Percentiles rank a stretch among this genome's conserved stretches.
These are phyloP conservation scores for Plumapathes pennacea DNA, from an alignment of 92 coral and sea anemone genomes.

Conservation along the genomic window DNA sequence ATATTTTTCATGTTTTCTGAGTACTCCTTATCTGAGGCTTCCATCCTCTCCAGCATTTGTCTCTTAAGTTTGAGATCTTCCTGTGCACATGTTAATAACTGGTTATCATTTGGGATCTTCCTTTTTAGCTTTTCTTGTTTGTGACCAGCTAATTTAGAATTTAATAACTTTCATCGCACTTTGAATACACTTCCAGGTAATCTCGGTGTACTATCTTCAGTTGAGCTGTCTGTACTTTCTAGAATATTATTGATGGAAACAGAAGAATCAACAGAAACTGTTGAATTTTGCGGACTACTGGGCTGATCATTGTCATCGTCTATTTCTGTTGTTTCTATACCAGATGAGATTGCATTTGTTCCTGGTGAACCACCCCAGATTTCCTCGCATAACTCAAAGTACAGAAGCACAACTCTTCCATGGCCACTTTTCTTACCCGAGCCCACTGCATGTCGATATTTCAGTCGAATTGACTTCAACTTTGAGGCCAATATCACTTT, in stretches of 20 bases:
- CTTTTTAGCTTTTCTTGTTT: constrained; percentile 44
- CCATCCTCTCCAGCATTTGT: constrained; percentile 54
- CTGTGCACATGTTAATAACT: constrained; percentile 32
- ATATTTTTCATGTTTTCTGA: constrained; percentile 42
- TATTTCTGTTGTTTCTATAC: constrained; percentile 1
- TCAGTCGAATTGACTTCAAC: constrained; percentile 22
- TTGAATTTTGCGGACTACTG: neutral
- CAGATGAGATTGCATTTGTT: constrained; percentile 20
- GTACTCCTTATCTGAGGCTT: constrained; percentile 37
- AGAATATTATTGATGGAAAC: too few relatives aligned
- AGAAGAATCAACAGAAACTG: too few relatives aligned
- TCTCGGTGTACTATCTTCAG: neutral
- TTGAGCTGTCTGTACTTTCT: constrained; percentile 1
- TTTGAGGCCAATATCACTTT: constrained; percentile 20
- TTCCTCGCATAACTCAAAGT: constrained; percentile 36
- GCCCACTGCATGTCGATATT: constrained; percentile 23
- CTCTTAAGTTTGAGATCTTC: constrained; percentile 44
- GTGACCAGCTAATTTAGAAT: constrained; percentile 31
- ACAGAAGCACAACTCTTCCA: constrained; percentile 39
- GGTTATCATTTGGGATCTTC: constrained; percentile 37
- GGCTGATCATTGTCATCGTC: neutral
- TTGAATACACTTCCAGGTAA: constrained; percentile 19
- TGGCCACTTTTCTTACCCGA: constrained; percentile 15
- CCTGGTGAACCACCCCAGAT: constrained; percentile 51
- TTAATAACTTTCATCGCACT: constrained; percentile 30